Evolutionary conservation across 2,888 invertebrate genomes (phyloP).

Genomic region (Chrysodeixis includens): DNA sequence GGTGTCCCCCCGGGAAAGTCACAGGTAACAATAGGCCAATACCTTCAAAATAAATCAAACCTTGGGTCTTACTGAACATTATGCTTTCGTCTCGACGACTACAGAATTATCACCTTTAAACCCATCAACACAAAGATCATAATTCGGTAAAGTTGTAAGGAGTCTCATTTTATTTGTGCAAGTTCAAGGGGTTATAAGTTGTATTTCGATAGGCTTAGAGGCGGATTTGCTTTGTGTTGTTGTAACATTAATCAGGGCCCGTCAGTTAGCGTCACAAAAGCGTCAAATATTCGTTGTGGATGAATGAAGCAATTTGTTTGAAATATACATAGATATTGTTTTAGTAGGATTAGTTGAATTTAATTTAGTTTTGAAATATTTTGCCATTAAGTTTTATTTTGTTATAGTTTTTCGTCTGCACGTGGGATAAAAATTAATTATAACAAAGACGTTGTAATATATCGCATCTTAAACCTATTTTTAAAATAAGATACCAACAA

Average conservation of each 20-base stretch:
- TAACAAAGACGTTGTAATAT: neutral
- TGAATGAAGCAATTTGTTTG: conserved; percentile 58
- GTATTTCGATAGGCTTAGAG: conserved; percentile 29
- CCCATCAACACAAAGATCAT: conserved; percentile 34
- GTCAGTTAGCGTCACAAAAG: conserved; percentile 56
- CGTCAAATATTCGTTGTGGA: conserved; percentile 56
- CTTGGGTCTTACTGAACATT: conserved; percentile 54
- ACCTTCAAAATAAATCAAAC: conserved; percentile 62
- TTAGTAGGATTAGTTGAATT: conserved; percentile 35
- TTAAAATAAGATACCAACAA: too few relatives aligned
- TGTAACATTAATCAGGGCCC: conserved; percentile 49
- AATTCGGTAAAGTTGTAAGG: conserved; percentile 37
- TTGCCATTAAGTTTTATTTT: neutral
- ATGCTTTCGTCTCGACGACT: conserved; percentile 26
- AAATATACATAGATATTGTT: conserved; percentile 43
- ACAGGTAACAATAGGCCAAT: conserved; percentile 60
- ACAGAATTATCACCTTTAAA: conserved; percentile 50
- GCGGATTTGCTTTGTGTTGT: conserved; percentile 29
- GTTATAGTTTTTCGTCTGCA: neutral
- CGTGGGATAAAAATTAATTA: neutral
- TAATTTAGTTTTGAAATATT: conserved; percentile 27
- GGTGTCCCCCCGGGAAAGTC: conserved; percentile 55
- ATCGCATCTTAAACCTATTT: neutral
- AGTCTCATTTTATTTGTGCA: conserved; percentile 37
- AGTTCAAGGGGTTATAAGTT: conserved; percentile 35